Percentiles rank a stretch among this genome's conserved stretches.
phyloP scores from a whole-genome alignment of 2,113 vertebrate genomes.

The Climacteris rufus region DNA sequence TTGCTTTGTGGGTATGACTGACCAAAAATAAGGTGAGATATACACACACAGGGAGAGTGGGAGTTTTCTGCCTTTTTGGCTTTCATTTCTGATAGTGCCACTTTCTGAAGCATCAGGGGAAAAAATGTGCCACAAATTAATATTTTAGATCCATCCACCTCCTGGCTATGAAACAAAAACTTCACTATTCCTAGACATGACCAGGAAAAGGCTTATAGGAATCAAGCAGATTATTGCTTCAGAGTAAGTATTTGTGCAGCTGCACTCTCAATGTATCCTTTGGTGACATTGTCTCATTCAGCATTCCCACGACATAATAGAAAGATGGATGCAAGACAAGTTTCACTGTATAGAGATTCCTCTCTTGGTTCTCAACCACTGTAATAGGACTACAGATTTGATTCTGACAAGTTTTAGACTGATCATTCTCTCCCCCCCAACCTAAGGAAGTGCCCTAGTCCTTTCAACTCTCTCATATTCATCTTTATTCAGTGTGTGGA shows the following conservation, averaged over 20 bases:
- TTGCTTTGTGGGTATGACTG: neutral
- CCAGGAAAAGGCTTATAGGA: neutral
- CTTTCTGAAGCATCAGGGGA: neutral
- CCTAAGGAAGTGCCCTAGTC: neutral
- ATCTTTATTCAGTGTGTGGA: neutral
- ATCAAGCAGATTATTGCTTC: neutral
- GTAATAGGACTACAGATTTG: neutral
- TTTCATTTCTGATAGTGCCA: neutral
- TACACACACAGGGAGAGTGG: neutral
- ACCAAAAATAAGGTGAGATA: neutral
- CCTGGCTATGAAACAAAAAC: neutral
- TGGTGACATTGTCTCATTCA: neutral
- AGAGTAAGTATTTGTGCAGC: neutral
- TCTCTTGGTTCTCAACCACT: neutral
- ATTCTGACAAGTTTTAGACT: neutral
- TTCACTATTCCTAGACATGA: neutral
- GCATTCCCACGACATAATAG: neutral
- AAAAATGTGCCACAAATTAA: neutral
- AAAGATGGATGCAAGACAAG: neutral
- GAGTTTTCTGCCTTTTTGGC: neutral
- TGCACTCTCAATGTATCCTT: neutral
- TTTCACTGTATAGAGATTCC: neutral
- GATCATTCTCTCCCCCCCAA: no score
- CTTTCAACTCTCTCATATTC: neutral
- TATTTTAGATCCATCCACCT: neutral